Evolutionary conservation across 2,113 vertebrate genomes (phyloP), one percentile per base, ranked within the genome.

Genomic region (Pithys albifrons): DNA sequence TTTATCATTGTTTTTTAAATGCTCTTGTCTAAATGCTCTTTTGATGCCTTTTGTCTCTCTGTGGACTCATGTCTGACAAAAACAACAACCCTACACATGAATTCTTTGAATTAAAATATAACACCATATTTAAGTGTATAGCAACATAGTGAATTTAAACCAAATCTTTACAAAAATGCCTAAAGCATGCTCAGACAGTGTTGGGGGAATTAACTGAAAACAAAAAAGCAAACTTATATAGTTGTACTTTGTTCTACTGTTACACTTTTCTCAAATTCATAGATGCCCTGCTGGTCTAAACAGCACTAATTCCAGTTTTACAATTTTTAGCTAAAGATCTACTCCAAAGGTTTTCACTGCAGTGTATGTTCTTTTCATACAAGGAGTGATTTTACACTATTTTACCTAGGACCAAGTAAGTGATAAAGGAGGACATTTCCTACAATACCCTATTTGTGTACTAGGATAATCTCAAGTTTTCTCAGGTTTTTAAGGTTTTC

Each of bases 1-100:
- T 91, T 94, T 95, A 57, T 73, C 24, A 65, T 94, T 92, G 52
- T 86, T 91, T 95, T 78, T 57, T 87, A 93, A 96, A 84, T 89
- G 57, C 6, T 93, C 35, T 64, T 93, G 84, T 88, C 41, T 91
- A 95, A 71, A 41, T 16, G 4, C 72, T 88, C 57, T 91, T 95
- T 96, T 57, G 72, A 27, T 78, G 61, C 41, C 18, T 93, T 93
- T 94, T 78, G 55, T 91, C 93, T 57, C 70, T 92, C 72, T 65
- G 25, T 15, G 45, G 79, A 87, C 70, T 85, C 16, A 22, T 19
- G 31, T 43, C 62, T 86, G 85, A 81, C 45, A 69, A 91, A 91
- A 94, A 6, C 59, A 83, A 46, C 70, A 37, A 72, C 31, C 13
- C 9, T 90, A 48, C 13, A 55, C 0, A 15, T 43, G 12, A 92